phyloP scores from a whole-genome alignment of 2,888 invertebrate species.

The Apocheima hispidaria region DNA sequence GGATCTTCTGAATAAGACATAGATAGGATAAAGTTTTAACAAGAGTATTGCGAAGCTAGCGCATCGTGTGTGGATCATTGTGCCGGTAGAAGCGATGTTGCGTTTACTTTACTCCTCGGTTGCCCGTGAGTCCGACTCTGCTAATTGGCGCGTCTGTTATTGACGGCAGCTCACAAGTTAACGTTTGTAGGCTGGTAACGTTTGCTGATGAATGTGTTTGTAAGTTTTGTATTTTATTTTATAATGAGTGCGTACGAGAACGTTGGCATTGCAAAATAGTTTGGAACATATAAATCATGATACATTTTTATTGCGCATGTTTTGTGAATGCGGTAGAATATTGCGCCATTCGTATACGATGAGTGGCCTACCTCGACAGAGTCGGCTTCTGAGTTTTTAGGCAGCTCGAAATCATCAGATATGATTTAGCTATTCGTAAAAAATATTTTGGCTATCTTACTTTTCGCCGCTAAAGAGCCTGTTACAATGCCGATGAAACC shows the following conservation, averaged over 20 bases:
- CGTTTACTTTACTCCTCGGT: constrained; percentile 7
- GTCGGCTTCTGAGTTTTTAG: no score
- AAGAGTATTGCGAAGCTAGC: constrained; percentile 14
- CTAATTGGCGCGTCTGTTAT: constrained; percentile 15
- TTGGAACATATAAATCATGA: not conserved
- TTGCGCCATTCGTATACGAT: no score
- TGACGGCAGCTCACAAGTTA: constrained; percentile 15
- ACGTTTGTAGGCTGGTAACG: constrained; percentile 4
- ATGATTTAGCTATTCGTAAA: no score
- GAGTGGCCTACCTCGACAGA: no score
- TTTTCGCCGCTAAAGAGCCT: no score
- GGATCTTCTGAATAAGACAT: constrained; percentile 7
- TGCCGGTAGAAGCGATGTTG: constrained; percentile 13
- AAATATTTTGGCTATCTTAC: no score
- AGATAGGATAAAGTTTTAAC: constrained; percentile 22
- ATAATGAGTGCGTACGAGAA: not conserved
- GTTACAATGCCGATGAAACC: no score
- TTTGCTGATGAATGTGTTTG: constrained; percentile 3
- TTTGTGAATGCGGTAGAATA: no score
- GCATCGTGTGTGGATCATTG: constrained; percentile 13
- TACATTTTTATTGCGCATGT: not conserved
- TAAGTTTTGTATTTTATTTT: not conserved
- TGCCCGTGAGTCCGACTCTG: constrained; percentile 6
- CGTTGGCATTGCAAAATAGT: not conserved
- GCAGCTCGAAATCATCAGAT: no score